Conservation (phyloP, 2,113 vertebrate species). For the Scomber japonicus region DNA sequence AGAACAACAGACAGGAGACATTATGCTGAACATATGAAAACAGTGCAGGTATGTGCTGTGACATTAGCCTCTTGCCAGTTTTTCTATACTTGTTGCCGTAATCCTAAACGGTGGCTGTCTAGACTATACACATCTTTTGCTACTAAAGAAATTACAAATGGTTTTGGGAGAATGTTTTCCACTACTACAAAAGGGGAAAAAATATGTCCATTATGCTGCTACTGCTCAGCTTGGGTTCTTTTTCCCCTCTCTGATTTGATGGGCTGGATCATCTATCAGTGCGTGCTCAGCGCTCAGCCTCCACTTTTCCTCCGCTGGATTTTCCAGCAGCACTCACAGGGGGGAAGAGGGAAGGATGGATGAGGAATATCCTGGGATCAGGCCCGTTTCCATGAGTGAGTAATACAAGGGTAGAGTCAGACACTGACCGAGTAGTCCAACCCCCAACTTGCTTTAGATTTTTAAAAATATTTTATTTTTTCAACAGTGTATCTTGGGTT, state of each 20-base stretch:
- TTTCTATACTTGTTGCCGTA: too few species aligned
- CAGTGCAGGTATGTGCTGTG: neutral
- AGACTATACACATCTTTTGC: too few species aligned
- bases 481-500: neutral
- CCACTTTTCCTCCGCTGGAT: slow-evolving; percentile 53
- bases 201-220: slow-evolving; percentile 6
- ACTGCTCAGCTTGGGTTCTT: slow-evolving; percentile 23
- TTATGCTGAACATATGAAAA: neutral
- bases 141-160: neutral
- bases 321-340: slow-evolving; percentile 51
- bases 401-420: slow-evolving; percentile 34
- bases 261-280: slow-evolving; percentile 61
- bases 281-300: slow-evolving; percentile 47
- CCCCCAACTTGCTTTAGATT: slow-evolving; percentile 1
- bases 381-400: slow-evolving; percentile 51
- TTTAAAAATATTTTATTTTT: neutral
- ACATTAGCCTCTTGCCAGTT: slow-evolving; percentile 5
- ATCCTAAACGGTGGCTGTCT: too few species aligned
- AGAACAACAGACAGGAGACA: neutral
- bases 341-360: slow-evolving; percentile 59
- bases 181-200: slow-evolving; percentile 1
- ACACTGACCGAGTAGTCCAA: slow-evolving; percentile 28
- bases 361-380: slow-evolving; percentile 53
- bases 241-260: slow-evolving; percentile 24
- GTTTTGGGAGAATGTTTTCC: slow-evolving; percentile 46